Evolutionary conservation across 1,140 invertebrate species (phyloP).

Genomic region (Drosophila repleta): DNA sequence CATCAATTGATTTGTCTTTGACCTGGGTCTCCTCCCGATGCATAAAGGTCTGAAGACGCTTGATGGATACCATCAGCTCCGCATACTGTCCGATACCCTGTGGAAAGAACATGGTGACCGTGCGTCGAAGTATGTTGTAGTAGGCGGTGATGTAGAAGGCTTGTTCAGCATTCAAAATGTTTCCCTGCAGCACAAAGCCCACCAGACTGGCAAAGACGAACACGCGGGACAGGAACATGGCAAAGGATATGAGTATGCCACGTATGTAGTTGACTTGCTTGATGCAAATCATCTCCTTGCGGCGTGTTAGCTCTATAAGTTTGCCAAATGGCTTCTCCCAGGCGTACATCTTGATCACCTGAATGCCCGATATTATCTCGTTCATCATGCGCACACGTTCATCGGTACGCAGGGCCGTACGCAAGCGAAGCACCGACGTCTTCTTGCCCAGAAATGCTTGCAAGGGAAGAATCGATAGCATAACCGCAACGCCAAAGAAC

Average conservation of each 20-base stretch:
- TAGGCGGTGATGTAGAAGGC: slow-evolving; percentile 90
- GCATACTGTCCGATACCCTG: slow-evolving; percentile 86
- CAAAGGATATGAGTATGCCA: slow-evolving; percentile 89
- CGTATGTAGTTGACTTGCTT: slow-evolving; percentile 88
- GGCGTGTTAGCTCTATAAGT: slow-evolving; percentile 86
- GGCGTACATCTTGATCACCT: slow-evolving; percentile 97
- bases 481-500: slow-evolving; percentile 90
- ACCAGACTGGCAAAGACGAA: slow-evolving; percentile 91
- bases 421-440: slow-evolving; percentile 87
- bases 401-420: slow-evolving; percentile 90
- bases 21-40: slow-evolving; percentile 86
- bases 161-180: slow-evolving; percentile 86
- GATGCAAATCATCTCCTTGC: slow-evolving; percentile 85
- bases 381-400: slow-evolving; percentile 94
- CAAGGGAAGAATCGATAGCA: slow-evolving; percentile 92
- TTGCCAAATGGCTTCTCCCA: slow-evolving; percentile 92
- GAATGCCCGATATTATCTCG: slow-evolving; percentile 94
- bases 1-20: slow-evolving; percentile 49
- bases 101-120: slow-evolving; percentile 90
- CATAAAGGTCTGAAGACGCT: slow-evolving; percentile 88
- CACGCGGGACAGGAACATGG: slow-evolving; percentile 89
- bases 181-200: slow-evolving; percentile 89
- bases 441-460: slow-evolving; percentile 91
- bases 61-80: slow-evolving; percentile 88
- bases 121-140: slow-evolving; percentile 89